These are phyloP conservation scores for Drosophila sucinea DNA, from an alignment of 1,140 invertebrate species.

Conservation along the genomic window DNA sequence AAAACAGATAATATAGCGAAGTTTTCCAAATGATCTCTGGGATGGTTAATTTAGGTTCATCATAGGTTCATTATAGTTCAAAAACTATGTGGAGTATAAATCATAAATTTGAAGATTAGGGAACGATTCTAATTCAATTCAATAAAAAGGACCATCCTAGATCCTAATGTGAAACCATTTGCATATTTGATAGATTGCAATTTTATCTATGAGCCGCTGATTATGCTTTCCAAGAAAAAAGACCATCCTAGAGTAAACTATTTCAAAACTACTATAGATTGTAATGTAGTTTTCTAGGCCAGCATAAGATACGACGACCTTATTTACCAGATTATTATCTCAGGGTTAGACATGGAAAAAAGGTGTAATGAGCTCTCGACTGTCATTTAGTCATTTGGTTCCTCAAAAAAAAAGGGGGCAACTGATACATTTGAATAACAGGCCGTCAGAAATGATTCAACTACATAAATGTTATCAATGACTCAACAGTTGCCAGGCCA, in stretches of 20 bases:
- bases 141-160: too few species aligned
- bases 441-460: neutral
- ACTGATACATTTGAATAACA: neutral
- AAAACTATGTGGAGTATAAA: too few species aligned
- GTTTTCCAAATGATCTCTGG: neutral
- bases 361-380: neutral
- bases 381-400: neutral
- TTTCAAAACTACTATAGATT: neutral
- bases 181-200: too few species aligned
- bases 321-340: neutral
- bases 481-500: neutral
- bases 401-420: neutral
- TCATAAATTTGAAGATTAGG: too few species aligned
- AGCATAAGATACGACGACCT: neutral
- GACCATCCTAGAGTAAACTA: neutral
- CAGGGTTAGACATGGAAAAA: slow-evolving; percentile 4
- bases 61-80: too few species aligned
- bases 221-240: neutral
- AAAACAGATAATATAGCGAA: neutral
- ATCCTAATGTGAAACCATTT: too few species aligned
- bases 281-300: neutral
- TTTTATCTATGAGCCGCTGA: too few species aligned
- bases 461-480: neutral
- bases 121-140: too few species aligned
- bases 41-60: neutral